These are phyloP conservation scores for Eleginops maclovinus DNA, from an alignment of 2,113 vertebrate species.

Conservation along the genomic window DNA sequence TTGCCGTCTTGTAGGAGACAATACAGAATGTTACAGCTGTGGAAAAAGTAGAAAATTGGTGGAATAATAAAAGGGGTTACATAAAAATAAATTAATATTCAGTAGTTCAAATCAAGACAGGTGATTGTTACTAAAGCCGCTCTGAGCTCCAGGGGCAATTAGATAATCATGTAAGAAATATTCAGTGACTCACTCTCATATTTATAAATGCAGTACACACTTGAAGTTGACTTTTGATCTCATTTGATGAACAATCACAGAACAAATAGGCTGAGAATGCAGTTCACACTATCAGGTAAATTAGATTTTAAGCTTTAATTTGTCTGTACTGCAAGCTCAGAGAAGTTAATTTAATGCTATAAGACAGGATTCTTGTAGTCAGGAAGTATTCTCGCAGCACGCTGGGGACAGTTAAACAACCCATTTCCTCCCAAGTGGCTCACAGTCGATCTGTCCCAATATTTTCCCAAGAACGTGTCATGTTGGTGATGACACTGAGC, in stretches of 20 bases:
- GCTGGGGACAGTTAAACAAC: constrained; percentile 67
- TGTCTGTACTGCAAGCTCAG: neutral
- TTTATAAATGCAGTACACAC: constrained; percentile 10
- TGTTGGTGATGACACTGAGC: constrained; percentile 64
- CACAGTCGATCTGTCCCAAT: constrained; percentile 50
- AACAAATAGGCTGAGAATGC: neutral
- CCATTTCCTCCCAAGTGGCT: constrained; percentile 72
- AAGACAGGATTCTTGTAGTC: constrained; percentile 46
- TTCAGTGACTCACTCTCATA: constrained; percentile 19
- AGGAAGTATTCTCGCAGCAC: constrained; percentile 66
- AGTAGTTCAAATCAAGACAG: constrained; percentile 6
- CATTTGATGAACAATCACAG: constrained; percentile 2
- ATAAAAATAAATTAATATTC: neutral
- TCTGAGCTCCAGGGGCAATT: neutral
- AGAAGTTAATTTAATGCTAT: constrained; percentile 14
- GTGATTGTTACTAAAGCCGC: constrained; percentile 1
- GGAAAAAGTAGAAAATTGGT: neutral
- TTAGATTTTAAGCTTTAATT: neutral
- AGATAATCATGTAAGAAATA: constrained; percentile 4
- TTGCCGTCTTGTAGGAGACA: neutral
- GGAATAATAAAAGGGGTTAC: neutral
- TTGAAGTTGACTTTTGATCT: constrained; percentile 5
- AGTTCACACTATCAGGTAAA: constrained; percentile 4
- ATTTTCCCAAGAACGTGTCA: constrained; percentile 64
- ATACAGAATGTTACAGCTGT: neutral